phyloP scores from a whole-genome alignment of 2,888 invertebrate genomes.

The Apantesis nais region DNA sequence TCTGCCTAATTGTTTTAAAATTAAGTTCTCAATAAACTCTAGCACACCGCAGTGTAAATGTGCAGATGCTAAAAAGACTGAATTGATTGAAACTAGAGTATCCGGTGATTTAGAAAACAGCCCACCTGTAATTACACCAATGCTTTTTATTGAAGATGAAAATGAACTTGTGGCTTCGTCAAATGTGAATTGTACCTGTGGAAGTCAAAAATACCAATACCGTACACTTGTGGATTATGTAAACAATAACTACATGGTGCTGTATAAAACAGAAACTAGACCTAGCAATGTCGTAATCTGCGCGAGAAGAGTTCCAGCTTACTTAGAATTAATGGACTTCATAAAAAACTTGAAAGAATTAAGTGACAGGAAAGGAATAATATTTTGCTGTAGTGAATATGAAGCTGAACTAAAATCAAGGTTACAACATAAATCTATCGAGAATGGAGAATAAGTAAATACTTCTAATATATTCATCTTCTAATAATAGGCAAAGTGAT shows the following conservation, averaged over 20 bases:
- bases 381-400: slow-evolving; percentile 1
- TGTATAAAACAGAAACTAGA: slow-evolving; percentile 7
- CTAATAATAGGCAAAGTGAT: too few relatives aligned
- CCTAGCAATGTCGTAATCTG: neutral
- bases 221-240: neutral
- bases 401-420: neutral
- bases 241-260: slow-evolving; percentile 6
- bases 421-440: neutral
- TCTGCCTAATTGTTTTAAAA: neutral
- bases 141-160: slow-evolving; percentile 1
- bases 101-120: neutral
- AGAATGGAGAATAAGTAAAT: neutral
- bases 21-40: neutral
- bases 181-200: slow-evolving; percentile 12
- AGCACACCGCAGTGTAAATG: slow-evolving; percentile 7
- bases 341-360: slow-evolving; percentile 2
- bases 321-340: neutral
- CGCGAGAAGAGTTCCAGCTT: neutral
- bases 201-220: neutral
- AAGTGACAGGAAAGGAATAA: neutral
- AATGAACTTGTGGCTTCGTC: neutral
- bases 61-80: slow-evolving; percentile 13
- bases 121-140: neutral
- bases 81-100: neutral
- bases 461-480: too few relatives aligned